phyloP scores from a whole-genome alignment of 2,797 vertebrate species.

The Sebastes iracundus region DNA sequence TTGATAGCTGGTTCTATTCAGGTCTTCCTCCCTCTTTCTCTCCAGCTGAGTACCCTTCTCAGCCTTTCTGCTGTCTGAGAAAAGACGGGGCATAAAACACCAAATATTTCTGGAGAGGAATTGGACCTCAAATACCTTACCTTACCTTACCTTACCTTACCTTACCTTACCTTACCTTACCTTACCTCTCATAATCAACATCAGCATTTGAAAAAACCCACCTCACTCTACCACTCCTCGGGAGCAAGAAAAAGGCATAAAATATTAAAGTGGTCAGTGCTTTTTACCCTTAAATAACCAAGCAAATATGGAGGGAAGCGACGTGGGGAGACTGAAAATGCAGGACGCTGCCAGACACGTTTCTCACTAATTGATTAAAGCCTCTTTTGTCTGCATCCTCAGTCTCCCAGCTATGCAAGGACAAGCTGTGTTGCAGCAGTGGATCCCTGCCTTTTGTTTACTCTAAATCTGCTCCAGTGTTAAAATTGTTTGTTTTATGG shows the following conservation, averaged over 20 bases:
- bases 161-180: not conserved
- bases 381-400: slow-evolving; percentile 54
- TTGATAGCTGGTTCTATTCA: not conserved
- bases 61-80: not conserved
- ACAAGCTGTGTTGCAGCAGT: slow-evolving; percentile 37
- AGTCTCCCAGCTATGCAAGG: slow-evolving; percentile 39
- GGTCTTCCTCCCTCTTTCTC: not conserved
- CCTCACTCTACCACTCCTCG: not conserved
- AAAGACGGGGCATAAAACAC: not conserved
- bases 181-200: slow-evolving; percentile 8
- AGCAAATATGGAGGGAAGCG: slow-evolving; percentile 51
- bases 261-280: slow-evolving; percentile 56
- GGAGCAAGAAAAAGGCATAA: slow-evolving; percentile 31
- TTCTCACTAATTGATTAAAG: slow-evolving; percentile 69
- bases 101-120: slow-evolving; percentile 8
- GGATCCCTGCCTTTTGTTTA: slow-evolving; percentile 40
- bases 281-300: slow-evolving; percentile 62
- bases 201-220: slow-evolving; percentile 12
- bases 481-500: slow-evolving; percentile 23
- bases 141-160: not conserved
- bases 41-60: not conserved
- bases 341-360: slow-evolving; percentile 53
- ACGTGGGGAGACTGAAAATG: slow-evolving; percentile 49
- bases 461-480: slow-evolving; percentile 27
- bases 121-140: not conserved